Conservation (phyloP, 2,888 invertebrate species). For the Agrotis exclamationis region DNA sequence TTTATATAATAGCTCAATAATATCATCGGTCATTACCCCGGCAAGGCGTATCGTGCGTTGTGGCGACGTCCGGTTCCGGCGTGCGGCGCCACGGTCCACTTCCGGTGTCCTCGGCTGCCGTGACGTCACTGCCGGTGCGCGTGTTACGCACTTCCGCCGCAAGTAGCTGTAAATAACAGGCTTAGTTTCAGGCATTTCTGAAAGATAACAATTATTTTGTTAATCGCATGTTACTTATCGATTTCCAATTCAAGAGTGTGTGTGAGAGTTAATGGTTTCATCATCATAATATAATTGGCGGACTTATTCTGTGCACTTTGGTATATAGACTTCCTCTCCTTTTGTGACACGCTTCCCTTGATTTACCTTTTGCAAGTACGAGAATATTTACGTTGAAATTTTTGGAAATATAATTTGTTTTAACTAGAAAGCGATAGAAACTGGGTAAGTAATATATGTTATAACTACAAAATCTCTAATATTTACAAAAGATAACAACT, state of each 20-base stretch:
- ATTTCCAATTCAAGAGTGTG: too few species aligned
- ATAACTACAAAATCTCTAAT: too few species aligned
- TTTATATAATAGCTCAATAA: slow-evolving; percentile 59
- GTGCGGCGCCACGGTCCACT: slow-evolving; percentile 82
- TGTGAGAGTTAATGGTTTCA: not conserved
- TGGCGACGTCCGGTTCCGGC: slow-evolving; percentile 86
- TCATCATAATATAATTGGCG: not conserved
- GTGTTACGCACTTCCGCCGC: slow-evolving; percentile 86
- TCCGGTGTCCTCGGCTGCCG: slow-evolving; percentile 82
- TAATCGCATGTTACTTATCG: not conserved
- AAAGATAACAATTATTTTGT: slow-evolving; percentile 27
- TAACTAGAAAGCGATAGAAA: too few species aligned
- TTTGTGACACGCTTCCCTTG: not conserved
- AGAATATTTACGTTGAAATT: not conserved
- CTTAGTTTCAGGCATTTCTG: slow-evolving; percentile 54
- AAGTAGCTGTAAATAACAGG: slow-evolving; percentile 69
- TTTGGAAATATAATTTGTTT: too few species aligned
- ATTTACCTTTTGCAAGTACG: not conserved
- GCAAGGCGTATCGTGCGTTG: slow-evolving; percentile 81
- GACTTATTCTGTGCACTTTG: not conserved
- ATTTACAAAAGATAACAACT: too few species aligned
- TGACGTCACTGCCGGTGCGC: slow-evolving; percentile 85
- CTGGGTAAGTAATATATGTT: not conserved
- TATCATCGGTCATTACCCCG: slow-evolving; percentile 82
- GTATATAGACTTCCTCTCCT: not conserved